Percentiles rank a stretch among this genome's conserved stretches.
phyloP scores from a whole-genome alignment of 2,888 invertebrate genomes.

The Agonum fuliginosum region DNA sequence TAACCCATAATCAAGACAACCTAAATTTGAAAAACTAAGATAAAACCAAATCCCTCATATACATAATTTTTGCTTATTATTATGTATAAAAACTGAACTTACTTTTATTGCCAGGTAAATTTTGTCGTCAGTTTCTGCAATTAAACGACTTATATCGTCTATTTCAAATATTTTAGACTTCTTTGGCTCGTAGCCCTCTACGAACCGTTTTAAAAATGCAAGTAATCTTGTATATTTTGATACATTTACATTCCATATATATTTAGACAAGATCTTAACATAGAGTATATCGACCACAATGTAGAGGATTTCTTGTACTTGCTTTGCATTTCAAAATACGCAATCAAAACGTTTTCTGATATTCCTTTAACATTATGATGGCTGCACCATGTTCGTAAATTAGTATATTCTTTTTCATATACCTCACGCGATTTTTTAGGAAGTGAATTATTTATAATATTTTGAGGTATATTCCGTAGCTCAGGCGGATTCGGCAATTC shows the following conservation, averaged over 20 bases:
- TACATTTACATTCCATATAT: conserved; percentile 61
- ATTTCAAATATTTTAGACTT: conserved; percentile 66
- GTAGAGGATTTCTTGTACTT: conserved; percentile 61
- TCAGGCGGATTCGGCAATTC: too few species aligned
- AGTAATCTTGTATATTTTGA: conserved; percentile 60
- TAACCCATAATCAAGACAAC: conserved; percentile 59
- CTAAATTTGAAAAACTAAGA: conserved; percentile 54
- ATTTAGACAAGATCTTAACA: conserved; percentile 61
- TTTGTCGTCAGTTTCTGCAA: conserved; percentile 63
- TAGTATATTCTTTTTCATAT: conserved; percentile 60
- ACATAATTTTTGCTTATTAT: background rate
- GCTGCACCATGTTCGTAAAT: conserved; percentile 63
- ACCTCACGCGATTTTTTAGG: conserved; percentile 33
- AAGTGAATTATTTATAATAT: background rate
- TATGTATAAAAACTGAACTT: too few species aligned
- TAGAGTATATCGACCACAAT: conserved; percentile 62
- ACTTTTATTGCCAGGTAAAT: conserved; percentile 63
- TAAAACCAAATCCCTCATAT: too few species aligned
- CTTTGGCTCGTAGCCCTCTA: conserved; percentile 65
- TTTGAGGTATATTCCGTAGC: too few species aligned
- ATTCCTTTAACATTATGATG: conserved; percentile 55
- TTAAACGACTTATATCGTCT: conserved; percentile 64
- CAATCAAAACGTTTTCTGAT: conserved; percentile 62
- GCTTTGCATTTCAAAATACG: conserved; percentile 61
- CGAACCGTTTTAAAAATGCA: conserved; percentile 65